Evolutionary conservation across 2,113 vertebrate genomes (phyloP), one percentile per base, ranked within the genome.

Genomic region (Dendropsophus ebraccatus): DNA sequence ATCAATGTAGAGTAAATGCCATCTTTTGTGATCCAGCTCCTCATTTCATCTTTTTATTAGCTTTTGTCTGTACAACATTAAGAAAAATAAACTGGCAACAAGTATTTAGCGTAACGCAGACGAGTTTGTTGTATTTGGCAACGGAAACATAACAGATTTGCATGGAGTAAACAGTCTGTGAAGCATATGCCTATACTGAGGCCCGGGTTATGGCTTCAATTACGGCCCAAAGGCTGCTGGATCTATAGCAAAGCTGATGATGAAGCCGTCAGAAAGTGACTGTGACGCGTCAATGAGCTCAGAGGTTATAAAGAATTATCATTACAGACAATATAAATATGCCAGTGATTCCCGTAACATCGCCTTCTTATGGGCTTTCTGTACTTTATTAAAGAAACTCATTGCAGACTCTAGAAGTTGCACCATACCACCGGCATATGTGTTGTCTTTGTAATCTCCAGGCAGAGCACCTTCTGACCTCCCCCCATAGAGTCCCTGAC

Each of bases 91-190:
- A 74, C 52, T 37, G 25, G 69, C 41, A 74, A n/a, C 49, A 73
- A 47, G 62, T 84, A 84, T 84, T 62, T 84, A 11, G 52, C 28
- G 72, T 28, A 76, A 65, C 75, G 28, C 52, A 84, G 82, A 84
- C 54, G 56, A 28, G 50, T 74, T 83, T 84, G 37, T 84, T 84
- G 56, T 49, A 76, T 47, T 84, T 84, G 70, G 72, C 82, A 6
- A 8, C n/a, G 10, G 19, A 25, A 28, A 41, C 54, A 9, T 13
- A 30, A 28, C 54, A 62, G 54, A 62, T 84, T 62, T 47, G 41
- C 3, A 76, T 58, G 17, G 49, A 76, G 54, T 28, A 49, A 75
- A 60, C 37, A 62, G 37, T 84, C 52, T 84, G 82, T 41, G 62
- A 9, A 47, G 14, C 52, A 84, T 32, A 74, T 47, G 70, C n/a